A percentile compares a stretch with the other conserved stretches of the same genome.
Conservation (phyloP, 2,113 vertebrate species). For the Psophia crepitans region DNA sequence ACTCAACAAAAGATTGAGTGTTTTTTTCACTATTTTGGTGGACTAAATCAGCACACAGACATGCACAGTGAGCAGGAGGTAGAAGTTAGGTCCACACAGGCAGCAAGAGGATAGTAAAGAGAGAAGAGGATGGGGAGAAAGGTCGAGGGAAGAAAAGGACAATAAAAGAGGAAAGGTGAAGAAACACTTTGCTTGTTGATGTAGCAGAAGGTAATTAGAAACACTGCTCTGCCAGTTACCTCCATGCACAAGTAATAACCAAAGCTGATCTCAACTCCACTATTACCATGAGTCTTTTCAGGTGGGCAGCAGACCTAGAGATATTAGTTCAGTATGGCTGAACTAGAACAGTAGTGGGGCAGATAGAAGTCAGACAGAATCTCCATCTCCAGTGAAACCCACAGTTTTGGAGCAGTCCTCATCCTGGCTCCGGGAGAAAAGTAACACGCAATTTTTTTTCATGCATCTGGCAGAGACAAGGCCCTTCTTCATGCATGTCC, state of each 20-base stretch:
- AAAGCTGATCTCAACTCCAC: neutral
- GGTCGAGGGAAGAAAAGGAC: neutral
- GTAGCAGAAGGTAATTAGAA: neutral
- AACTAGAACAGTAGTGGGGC: neutral
- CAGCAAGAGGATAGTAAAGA: neutral
- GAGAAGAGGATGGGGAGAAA: neutral
- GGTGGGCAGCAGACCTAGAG: neutral
- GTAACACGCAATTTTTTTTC: neutral
- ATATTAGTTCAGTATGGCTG: neutral
- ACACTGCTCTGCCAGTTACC: neutral
- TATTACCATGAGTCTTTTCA: neutral
- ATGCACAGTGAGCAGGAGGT: neutral
- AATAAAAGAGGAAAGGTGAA: neutral
- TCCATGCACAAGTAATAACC: neutral
- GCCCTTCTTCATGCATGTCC: neutral
- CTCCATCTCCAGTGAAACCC: neutral
- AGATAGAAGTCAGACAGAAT: neutral
- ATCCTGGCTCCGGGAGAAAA: neutral
- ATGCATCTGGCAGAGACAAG: neutral
- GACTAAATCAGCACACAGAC: neutral
- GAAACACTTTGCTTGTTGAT: neutral
- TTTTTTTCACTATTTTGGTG: neutral
- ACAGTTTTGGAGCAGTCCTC: neutral
- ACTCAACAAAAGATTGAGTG: neutral
- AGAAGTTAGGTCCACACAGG: neutral